Percentiles rank a stretch among this genome's conserved stretches.
phyloP scores from a whole-genome alignment of 1,140 invertebrate species.

The Drosophila elegans region DNA sequence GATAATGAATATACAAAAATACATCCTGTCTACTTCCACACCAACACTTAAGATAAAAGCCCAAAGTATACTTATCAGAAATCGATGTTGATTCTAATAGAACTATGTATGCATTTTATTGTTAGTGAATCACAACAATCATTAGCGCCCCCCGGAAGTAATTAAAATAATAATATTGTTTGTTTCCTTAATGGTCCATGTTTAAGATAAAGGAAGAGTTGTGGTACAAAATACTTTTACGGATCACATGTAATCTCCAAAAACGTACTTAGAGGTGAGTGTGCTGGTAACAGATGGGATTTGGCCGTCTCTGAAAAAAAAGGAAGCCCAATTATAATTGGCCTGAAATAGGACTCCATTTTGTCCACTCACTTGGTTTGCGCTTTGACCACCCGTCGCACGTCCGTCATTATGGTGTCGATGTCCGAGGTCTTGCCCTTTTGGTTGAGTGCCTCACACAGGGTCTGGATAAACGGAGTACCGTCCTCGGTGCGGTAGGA shows the following conservation, averaged over 20 bases:
- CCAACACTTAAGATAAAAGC: background rate
- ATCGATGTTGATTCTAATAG: background rate
- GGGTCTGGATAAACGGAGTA: constrained; percentile 71
- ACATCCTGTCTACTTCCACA: background rate
- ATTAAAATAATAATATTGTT: background rate
- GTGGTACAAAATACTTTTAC: constrained; percentile 6
- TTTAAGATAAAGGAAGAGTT: background rate
- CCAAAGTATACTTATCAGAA: background rate
- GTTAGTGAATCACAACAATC: constrained; percentile 12
- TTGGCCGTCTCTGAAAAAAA: constrained; percentile 68
- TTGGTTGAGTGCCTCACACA: constrained; percentile 61
- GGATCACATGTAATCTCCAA: constrained; percentile 68
- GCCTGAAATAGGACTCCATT: background rate
- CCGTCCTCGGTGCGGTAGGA: constrained; percentile 72
- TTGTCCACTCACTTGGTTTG: constrained; percentile 52
- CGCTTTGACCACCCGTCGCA: constrained; percentile 52
- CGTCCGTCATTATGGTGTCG: constrained; percentile 54
- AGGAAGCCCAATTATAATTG: background rate
- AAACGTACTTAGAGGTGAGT: constrained; percentile 70
- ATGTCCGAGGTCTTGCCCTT: constrained; percentile 56
- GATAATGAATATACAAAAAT: constrained; percentile 3
- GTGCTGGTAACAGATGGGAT: constrained; percentile 78
- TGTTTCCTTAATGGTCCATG: background rate
- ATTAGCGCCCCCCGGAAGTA: background rate
- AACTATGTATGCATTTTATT: background rate